phyloP scores from a whole-genome alignment of 2,888 invertebrate species.

The Sipha maydis region DNA sequence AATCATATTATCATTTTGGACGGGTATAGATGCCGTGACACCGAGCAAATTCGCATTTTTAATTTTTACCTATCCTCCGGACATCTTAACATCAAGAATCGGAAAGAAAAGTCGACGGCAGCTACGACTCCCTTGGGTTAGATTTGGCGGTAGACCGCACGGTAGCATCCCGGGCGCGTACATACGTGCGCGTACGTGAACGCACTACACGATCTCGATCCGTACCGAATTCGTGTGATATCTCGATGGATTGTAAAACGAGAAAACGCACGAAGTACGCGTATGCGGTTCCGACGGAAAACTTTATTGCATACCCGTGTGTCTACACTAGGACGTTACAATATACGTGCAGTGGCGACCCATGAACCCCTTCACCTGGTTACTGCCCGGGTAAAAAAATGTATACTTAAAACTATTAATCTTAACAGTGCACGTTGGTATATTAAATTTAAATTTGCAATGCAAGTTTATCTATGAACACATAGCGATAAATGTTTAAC shows the following conservation, averaged over 20 bases:
- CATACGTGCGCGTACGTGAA: too few species aligned
- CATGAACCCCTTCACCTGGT: too few species aligned
- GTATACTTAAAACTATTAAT: too few species aligned
- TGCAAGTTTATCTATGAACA: too few species aligned
- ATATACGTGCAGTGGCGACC: not conserved
- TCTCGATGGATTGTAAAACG: not conserved
- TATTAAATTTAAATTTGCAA: too few species aligned
- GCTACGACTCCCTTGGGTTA: conserved; percentile 14
- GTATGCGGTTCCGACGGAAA: not conserved
- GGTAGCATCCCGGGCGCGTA: not conserved
- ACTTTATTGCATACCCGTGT: too few species aligned
- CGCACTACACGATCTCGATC: not conserved
- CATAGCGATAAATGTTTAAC: too few species aligned
- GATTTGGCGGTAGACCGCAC: not conserved
- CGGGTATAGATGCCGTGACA: not conserved
- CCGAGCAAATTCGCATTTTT: not conserved
- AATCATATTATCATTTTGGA: not conserved
- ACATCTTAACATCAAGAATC: not conserved
- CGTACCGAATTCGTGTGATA: not conserved
- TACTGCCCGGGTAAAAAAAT: too few species aligned
- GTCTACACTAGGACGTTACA: not conserved
- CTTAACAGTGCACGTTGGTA: too few species aligned
- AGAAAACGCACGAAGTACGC: not conserved
- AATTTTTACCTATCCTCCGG: not conserved
- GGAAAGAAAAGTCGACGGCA: not conserved